Percentiles rank a stretch among this genome's conserved stretches.
These are phyloP conservation scores for Margaritifera margaritifera DNA, from an alignment of 2,888 invertebrate species.

Conservation along the genomic window DNA sequence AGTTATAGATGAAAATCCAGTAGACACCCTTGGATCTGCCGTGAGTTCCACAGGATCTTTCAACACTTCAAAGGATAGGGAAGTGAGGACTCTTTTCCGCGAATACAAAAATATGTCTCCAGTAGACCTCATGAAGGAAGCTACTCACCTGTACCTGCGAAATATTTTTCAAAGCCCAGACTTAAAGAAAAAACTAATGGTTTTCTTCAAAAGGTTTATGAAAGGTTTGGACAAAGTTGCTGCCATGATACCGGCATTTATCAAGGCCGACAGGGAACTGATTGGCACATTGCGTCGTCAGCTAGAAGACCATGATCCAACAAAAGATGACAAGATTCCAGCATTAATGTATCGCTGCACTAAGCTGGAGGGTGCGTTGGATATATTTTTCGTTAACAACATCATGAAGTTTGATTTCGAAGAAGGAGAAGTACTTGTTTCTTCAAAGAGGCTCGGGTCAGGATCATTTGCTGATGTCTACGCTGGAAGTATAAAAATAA, in stretches of 20 bases:
- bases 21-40: constrained; percentile 34
- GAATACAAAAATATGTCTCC: constrained; percentile 16
- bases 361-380: too few species aligned
- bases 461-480: constrained; percentile 61
- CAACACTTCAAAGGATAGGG: constrained; percentile 24
- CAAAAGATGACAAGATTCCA: too few species aligned
- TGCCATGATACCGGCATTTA: constrained; percentile 51
- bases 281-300: neutral
- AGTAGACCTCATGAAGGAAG: constrained; percentile 30
- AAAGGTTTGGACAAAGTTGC: constrained; percentile 49
- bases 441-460: constrained; percentile 32
- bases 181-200: constrained; percentile 34
- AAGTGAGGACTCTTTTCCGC: constrained; percentile 31
- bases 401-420: too few species aligned
- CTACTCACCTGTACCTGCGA: constrained; percentile 27
- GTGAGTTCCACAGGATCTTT: constrained; percentile 35
- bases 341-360: too few species aligned
- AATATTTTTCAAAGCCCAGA: constrained; percentile 26
- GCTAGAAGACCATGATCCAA: neutral
- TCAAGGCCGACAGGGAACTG: constrained; percentile 3
- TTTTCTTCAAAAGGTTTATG: constrained; percentile 50
- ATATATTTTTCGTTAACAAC: too few species aligned
- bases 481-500: constrained; percentile 20
- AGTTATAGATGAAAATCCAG: neutral
- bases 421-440: neutral